Evolutionary conservation across 2,113 vertebrate species (phyloP), one percentile per base, ranked within the genome.

Genomic region (Eublepharis macularius): DNA sequence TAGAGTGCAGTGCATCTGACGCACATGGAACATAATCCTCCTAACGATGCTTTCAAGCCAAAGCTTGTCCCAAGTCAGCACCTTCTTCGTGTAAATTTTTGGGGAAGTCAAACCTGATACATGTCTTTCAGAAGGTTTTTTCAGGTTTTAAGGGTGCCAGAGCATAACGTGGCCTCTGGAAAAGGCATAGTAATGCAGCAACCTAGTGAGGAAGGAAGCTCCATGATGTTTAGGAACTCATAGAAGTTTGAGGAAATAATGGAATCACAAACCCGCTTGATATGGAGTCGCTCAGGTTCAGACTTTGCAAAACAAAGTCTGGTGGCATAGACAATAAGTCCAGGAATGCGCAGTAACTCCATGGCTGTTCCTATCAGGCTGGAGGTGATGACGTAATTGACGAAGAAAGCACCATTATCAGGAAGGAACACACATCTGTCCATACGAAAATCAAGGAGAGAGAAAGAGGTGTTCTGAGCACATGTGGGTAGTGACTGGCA

Each of bases 371-470:
- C 99, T 0, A 98, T 97, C 93, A 99, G 90, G 88, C 98, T 98
- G 43, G 98, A 96, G 0, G 98, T 99, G 87, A 99, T 97, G 6
- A 99, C 97, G 0, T 99, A 99, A 95, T 98, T 99, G 68, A 99
- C 97, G 0, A 99, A 99, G 95, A 99, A 99, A 16, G 99, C 98
- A 0, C 99, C 98, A 0, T 99, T 99, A 96, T 99, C 98, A 0
- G 99, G 99, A 51, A 99, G 97, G 93, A 99, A 99, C 91, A 99
- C 98, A 1, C 98, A 99, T 95, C 98, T 99, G 86, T 26, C 5
- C 57, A 79, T 75, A 0, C 32, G 63, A 51, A 90, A 34, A 72
- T 17, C 0, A 13, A 12, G 60, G 85, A 60, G 4, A 41, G 80
- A 70, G n/a, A 45, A 68, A 51, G 39, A 5, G 0, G 54, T 39